These are phyloP conservation scores for Hyposoter didymator DNA, from an alignment of 2,888 invertebrate species.

Conservation along the genomic window DNA sequence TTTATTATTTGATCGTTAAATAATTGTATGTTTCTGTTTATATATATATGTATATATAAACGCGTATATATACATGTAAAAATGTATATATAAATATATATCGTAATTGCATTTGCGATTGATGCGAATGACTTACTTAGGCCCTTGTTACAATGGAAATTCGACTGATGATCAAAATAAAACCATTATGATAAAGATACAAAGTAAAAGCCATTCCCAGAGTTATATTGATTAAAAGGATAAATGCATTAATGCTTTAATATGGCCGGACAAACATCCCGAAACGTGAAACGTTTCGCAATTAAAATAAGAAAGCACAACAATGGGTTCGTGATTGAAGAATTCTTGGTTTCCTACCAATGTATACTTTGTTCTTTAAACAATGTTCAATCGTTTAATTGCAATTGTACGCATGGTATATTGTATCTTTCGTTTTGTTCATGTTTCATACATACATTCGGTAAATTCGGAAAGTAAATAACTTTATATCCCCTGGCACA, in stretches of 20 bases:
- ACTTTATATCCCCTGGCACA: constrained; percentile 58
- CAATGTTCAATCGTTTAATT: constrained; percentile 43
- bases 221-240: constrained; percentile 46
- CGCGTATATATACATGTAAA: constrained; percentile 32
- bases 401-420: constrained; percentile 24
- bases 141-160: constrained; percentile 73
- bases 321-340: constrained; percentile 45
- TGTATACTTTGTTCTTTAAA: constrained; percentile 41
- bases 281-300: constrained; percentile 55
- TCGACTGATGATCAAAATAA: constrained; percentile 64
- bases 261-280: constrained; percentile 66
- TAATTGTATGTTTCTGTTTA: constrained; percentile 11
- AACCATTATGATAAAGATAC: constrained; percentile 58
- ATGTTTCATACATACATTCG: constrained; percentile 1
- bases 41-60: neutral
- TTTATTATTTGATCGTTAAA: constrained; percentile 18
- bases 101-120: constrained; percentile 44
- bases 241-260: constrained; percentile 63
- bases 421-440: neutral
- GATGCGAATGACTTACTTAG: constrained; percentile 71
- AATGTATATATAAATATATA: constrained; percentile 37
- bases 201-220: constrained; percentile 56
- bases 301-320: constrained; percentile 21
- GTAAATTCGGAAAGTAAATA: constrained; percentile 48
- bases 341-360: constrained; percentile 40